Conservation (phyloP, 2,888 invertebrate species). For the Syrista parreyssii region DNA sequence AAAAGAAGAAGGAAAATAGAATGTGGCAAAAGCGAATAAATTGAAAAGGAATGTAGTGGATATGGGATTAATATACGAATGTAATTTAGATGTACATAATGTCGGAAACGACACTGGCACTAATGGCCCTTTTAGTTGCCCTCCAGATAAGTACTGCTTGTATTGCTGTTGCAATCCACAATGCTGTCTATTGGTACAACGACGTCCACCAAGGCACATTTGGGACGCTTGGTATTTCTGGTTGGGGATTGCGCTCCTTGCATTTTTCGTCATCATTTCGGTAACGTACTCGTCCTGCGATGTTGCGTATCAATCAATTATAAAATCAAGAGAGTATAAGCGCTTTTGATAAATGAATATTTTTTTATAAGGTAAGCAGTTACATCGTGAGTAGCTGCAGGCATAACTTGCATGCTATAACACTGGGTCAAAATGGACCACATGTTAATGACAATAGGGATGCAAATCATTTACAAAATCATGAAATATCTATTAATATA, state of each 20-base stretch:
- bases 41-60: neutral
- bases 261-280: slow-evolving; percentile 52
- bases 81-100: slow-evolving; percentile 43
- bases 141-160: slow-evolving; percentile 51
- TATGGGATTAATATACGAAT: slow-evolving; percentile 42
- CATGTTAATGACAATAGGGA: slow-evolving; percentile 30
- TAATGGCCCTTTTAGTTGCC: slow-evolving; percentile 46
- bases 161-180: slow-evolving; percentile 56
- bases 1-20: neutral
- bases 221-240: slow-evolving; percentile 62
- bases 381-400: slow-evolving; percentile 52
- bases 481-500: slow-evolving; percentile 58
- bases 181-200: slow-evolving; percentile 55
- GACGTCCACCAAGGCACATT: slow-evolving; percentile 52
- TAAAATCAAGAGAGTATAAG: neutral
- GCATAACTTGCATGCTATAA: slow-evolving; percentile 45
- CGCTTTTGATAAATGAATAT: neutral
- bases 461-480: slow-evolving; percentile 31
- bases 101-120: slow-evolving; percentile 25
- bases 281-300: slow-evolving; percentile 31
- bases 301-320: neutral
- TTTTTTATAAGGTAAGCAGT: slow-evolving; percentile 44
- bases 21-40: neutral
- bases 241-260: slow-evolving; percentile 54
- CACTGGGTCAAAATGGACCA: slow-evolving; percentile 32